These are phyloP conservation scores for Drosophila conformis DNA, from an alignment of 2,888 invertebrate species.

Conservation along the genomic window DNA sequence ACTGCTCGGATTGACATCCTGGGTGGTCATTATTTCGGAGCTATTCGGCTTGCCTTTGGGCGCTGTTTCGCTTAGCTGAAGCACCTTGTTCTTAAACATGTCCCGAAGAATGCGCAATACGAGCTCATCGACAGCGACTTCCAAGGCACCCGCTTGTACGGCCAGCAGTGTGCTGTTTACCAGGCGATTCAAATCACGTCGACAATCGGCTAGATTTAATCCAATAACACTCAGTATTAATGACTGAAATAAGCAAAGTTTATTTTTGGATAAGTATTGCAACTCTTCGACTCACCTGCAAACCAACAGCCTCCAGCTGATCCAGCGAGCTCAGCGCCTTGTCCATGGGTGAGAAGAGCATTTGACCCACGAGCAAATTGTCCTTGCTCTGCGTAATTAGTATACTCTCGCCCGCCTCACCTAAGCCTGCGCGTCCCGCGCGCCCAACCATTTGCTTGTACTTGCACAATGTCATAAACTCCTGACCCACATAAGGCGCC, in stretches of 20 bases:
- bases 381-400: conserved; percentile 90
- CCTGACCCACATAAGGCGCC: conserved; percentile 92
- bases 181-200: conserved; percentile 86
- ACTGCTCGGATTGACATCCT: conserved; percentile 68
- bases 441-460: conserved; percentile 99
- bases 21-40: conserved; percentile 80
- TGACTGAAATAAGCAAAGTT: conserved; percentile 75
- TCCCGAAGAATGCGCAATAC: conserved; percentile 80
- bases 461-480: conserved; percentile 90
- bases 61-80: conserved; percentile 66
- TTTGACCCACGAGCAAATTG: conserved; percentile 86
- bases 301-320: conserved; percentile 85
- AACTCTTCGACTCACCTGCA: conserved; percentile 83
- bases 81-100: conserved; percentile 84
- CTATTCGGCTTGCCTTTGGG: conserved; percentile 47
- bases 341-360: conserved; percentile 89
- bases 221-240: conserved; percentile 90
- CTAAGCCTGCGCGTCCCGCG: conserved; percentile 96
- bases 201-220: conserved; percentile 87
- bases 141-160: conserved; percentile 86
- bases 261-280: background rate
- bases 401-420: conserved; percentile 93
- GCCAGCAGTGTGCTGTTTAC: conserved; percentile 88
- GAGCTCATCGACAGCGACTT: conserved; percentile 71
- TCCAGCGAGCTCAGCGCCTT: conserved; percentile 87